Evolutionary conservation across 2,888 invertebrate species (phyloP).

Genomic region (Crocallis elinguaria): DNA sequence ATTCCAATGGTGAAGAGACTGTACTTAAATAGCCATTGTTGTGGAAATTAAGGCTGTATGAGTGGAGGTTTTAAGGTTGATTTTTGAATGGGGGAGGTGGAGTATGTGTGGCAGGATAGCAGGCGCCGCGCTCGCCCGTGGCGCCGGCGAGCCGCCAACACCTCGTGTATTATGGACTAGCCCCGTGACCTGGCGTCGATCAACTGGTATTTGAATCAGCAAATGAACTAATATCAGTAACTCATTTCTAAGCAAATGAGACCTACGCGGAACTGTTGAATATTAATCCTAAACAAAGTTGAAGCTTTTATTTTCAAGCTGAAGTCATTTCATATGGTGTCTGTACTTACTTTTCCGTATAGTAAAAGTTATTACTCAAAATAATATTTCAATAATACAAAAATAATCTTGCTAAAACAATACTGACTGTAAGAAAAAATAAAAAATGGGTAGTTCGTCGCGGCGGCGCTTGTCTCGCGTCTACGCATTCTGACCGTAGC

Average conservation of each 20-base stretch:
- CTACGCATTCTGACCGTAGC: constrained; percentile 60
- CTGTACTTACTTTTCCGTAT: neutral
- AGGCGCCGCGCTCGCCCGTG: constrained; percentile 80
- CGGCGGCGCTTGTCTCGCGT: constrained; percentile 63
- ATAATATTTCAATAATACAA: neutral
- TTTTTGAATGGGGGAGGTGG: constrained; percentile 39
- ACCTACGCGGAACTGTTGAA: constrained; percentile 53
- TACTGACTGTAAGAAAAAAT: neutral
- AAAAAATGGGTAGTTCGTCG: neutral
- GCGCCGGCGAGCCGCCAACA: constrained; percentile 83
- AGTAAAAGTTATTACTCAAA: neutral
- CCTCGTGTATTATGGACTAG: constrained; percentile 84
- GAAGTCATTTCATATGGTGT: neutral
- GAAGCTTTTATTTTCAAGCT: neutral
- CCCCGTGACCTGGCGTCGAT: constrained; percentile 81
- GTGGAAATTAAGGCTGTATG: constrained; percentile 39
- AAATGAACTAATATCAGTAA: constrained; percentile 65
- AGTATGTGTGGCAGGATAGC: constrained; percentile 72
- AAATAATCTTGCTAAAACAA: constrained; percentile 36
- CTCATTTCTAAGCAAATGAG: constrained; percentile 67
- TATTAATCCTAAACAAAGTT: neutral
- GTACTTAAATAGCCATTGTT: constrained; percentile 52
- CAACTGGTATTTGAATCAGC: constrained; percentile 79
- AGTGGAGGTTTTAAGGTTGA: constrained; percentile 31
- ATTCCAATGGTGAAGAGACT: constrained; percentile 46